Conservation (phyloP, 2,797 vertebrate genomes). For the Poecilia gillii region DNA sequence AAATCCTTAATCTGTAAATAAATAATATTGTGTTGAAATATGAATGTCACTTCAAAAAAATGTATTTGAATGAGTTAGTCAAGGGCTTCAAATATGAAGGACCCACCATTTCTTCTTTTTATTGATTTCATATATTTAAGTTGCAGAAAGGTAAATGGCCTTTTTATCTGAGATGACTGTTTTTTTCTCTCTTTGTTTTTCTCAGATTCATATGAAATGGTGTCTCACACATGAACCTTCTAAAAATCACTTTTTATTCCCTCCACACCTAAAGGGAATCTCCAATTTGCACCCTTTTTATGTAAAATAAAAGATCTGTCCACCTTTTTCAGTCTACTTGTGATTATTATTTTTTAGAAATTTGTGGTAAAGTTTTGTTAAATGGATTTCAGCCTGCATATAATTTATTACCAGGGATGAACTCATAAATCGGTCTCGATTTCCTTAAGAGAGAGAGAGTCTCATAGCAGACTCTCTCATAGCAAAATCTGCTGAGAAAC, state of each 20-base stretch:
- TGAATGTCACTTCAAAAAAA: constrained; percentile 86
- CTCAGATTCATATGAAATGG: constrained; percentile 76
- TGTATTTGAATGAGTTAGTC: constrained; percentile 83
- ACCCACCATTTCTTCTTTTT: constrained; percentile 74
- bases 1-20: constrained; percentile 83
- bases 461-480: too few relatives aligned
- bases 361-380: background rate
- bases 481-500: too few relatives aligned
- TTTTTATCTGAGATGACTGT: constrained; percentile 76
- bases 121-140: constrained; percentile 78
- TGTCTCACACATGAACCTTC: constrained; percentile 81
- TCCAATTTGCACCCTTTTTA: constrained; percentile 94
- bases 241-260: constrained; percentile 86
- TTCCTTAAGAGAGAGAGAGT: too few relatives aligned
- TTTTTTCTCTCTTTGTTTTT: constrained; percentile 61
- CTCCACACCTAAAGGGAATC: constrained; percentile 84
- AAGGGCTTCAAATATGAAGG: constrained; percentile 83
- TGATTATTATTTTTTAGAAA: background rate
- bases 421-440: background rate
- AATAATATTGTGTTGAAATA: constrained; percentile 84
- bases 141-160: constrained; percentile 78
- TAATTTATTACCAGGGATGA: too few relatives aligned
- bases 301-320: constrained; percentile 93
- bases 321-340: constrained; percentile 62
- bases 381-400: background rate